phyloP scores from a whole-genome alignment of 2,797 vertebrate genomes.

The Chromis chromis region DNA sequence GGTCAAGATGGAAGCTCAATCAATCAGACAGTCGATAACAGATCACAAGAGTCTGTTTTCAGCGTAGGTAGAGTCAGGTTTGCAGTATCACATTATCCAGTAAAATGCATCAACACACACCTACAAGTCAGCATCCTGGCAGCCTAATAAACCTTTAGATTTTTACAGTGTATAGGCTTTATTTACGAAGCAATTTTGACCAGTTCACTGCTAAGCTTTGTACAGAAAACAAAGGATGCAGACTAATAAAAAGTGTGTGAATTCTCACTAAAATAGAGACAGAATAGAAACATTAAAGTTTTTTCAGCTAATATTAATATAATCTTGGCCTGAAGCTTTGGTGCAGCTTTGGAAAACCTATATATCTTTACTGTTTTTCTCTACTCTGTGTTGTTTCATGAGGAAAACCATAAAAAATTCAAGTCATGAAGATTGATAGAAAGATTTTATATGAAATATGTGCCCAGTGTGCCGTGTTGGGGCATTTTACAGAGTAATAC shows the following conservation, averaged over 20 bases:
- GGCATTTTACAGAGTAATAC: too few species aligned
- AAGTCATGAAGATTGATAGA: background rate
- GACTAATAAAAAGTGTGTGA: background rate
- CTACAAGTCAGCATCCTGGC: background rate
- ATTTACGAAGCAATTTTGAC: background rate
- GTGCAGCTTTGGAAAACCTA: background rate
- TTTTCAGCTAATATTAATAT: too few species aligned
- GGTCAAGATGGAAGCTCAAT: background rate
- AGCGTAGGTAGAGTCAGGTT: background rate
- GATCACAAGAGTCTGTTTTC: background rate
- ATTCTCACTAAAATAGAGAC: too few species aligned
- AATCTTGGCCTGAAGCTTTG: background rate
- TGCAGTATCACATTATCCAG: too few species aligned
- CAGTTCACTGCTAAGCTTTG: background rate
- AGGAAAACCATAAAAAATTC: background rate
- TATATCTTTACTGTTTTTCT: background rate
- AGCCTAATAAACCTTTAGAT: background rate
- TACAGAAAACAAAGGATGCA: constrained; percentile 8
- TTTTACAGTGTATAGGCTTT: background rate
- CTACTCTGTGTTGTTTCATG: background rate
- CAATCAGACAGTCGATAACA: background rate
- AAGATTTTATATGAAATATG: background rate
- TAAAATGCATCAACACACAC: background rate
- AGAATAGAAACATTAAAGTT: too few species aligned
- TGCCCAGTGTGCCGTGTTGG: too few species aligned